Evolutionary conservation across 2,113 vertebrate species (phyloP).

Genomic region (Hiodon alosoides): DNA sequence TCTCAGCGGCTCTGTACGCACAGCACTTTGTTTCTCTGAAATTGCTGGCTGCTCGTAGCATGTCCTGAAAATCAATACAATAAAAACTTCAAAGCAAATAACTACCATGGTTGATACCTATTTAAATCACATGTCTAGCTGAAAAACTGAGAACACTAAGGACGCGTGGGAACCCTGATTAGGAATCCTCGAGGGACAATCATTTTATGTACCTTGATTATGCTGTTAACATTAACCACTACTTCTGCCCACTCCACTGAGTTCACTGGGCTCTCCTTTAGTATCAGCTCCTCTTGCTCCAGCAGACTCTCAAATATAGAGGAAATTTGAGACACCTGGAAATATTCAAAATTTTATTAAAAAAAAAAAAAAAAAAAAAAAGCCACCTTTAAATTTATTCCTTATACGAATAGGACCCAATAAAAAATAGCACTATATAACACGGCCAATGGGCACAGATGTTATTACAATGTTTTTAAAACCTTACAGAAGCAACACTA

Average conservation of each 20-base stretch:
- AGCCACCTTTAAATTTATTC: neutral
- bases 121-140: too few relatives aligned
- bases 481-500: neutral
- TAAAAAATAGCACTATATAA: too few relatives aligned
- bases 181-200: too few relatives aligned
- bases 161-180: too few relatives aligned
- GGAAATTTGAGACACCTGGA: constrained; percentile 88
- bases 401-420: too few relatives aligned
- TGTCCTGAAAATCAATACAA: constrained; percentile 62
- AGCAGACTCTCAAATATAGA: constrained; percentile 83
- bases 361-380: neutral
- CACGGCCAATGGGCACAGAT: too few relatives aligned
- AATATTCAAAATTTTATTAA: neutral
- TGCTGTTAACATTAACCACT: constrained; percentile 74
- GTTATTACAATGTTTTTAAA: too few relatives aligned
- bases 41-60: constrained; percentile 81
- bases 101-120: too few relatives aligned
- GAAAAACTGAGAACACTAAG: neutral
- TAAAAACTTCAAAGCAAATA: too few relatives aligned
- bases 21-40: constrained; percentile 78
- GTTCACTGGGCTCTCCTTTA: constrained; percentile 68
- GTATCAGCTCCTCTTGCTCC: constrained; percentile 79
- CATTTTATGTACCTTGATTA: constrained; percentile 75
- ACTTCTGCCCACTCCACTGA: constrained; percentile 80
- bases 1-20: constrained; percentile 72